Evolutionary conservation across 2,797 vertebrate species (phyloP).

Genomic region (Tapera naevia): DNA sequence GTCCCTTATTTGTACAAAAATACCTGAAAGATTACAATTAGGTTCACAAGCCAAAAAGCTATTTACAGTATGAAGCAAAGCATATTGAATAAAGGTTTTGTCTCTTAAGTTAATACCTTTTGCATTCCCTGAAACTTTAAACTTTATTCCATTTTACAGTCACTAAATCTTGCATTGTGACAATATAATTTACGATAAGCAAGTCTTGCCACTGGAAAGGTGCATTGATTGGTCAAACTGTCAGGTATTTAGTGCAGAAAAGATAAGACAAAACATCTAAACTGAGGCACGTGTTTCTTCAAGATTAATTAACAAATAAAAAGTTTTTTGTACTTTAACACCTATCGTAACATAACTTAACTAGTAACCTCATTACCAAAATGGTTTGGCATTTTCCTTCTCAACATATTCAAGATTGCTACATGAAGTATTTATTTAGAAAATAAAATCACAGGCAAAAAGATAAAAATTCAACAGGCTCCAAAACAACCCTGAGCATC

Average conservation of each 20-base stretch:
- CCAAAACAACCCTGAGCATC: constrained; percentile 90
- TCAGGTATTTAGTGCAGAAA: constrained; percentile 82
- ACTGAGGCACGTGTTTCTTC: constrained; percentile 82
- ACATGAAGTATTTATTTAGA: constrained; percentile 76
- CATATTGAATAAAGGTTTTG: constrained; percentile 86
- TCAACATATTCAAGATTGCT: constrained; percentile 77
- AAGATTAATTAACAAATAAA: constrained; percentile 78
- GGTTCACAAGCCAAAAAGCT: constrained; percentile 90
- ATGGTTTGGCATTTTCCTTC: constrained; percentile 76
- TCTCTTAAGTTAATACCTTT: constrained; percentile 85
- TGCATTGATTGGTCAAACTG: constrained; percentile 72
- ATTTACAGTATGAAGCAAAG: constrained; percentile 93
- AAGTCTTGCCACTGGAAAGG: constrained; percentile 73
- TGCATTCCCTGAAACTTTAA: constrained; percentile 88
- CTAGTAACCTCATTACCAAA: constrained; percentile 72
- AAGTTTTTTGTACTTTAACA: constrained; percentile 69
- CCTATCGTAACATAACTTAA: constrained; percentile 73
- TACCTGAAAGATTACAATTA: constrained; percentile 98
- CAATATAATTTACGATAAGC: constrained; percentile 78
- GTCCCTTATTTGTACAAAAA: constrained; percentile 99
- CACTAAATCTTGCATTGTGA: constrained; percentile 81
- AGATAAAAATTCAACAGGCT: constrained; percentile 84
- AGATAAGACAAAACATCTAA: constrained; percentile 84
- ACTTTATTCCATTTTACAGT: constrained; percentile 80
- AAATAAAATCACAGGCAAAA: constrained; percentile 80